Conservation (phyloP, 92 coral and sea anemone genomes). For the Paramuricea clavata region DNA sequence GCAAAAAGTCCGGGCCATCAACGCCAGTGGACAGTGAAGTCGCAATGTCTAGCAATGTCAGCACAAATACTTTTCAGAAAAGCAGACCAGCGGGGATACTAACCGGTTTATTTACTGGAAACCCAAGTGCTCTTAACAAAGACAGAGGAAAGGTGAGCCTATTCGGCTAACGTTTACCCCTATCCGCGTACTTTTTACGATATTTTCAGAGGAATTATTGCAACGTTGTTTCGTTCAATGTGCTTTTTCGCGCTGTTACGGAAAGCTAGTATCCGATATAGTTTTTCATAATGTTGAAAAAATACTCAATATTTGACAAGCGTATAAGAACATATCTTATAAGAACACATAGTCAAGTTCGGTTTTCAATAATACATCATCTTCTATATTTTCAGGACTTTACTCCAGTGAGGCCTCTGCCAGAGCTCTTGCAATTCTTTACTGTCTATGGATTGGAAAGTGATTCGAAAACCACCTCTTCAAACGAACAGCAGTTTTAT, state of each 20-base stretch:
- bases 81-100: constrained; percentile 36
- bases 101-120: constrained; percentile 37
- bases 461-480: background rate
- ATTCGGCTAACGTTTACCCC: too few species aligned
- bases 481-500: constrained; percentile 35
- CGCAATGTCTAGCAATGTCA: background rate
- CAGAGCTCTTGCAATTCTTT: constrained; percentile 34
- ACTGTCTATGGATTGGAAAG: constrained; percentile 41
- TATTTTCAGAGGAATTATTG: too few species aligned
- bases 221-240: too few species aligned
- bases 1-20: constrained; percentile 24
- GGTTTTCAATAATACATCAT: too few species aligned
- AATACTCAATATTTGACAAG: too few species aligned
- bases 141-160: too few species aligned
- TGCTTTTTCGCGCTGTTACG: too few species aligned
- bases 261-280: too few species aligned
- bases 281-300: too few species aligned
- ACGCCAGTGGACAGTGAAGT: constrained; percentile 11
- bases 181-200: too few species aligned
- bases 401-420: background rate
- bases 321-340: too few species aligned
- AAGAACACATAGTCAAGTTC: too few species aligned
- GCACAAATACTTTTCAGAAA: background rate
- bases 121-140: constrained; percentile 17
- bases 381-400: constrained; percentile 20